Base-by-base conservation (phyloP, 2,113 vertebrate species). In the Marmota monax region DNA sequence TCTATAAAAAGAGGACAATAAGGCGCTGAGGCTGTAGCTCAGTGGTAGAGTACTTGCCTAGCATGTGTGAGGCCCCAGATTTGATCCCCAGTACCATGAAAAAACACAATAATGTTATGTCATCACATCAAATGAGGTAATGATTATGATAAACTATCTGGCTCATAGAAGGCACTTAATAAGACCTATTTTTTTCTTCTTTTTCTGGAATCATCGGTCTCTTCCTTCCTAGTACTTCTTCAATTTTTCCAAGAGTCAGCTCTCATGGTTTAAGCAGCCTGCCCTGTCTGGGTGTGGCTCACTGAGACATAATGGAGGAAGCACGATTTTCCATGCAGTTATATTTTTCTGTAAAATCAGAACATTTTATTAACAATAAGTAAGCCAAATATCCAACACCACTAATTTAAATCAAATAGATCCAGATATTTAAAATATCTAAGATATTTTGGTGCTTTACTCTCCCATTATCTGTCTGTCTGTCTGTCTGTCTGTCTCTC, bases 311-410 rank as follows among this genome's bases (percentile, higher is more conserved):
- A 83, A 32, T 90, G 8, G 37, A 70, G 11, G 70, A 83, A 61
- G 27, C 65, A 78, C n/a, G 92, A 2, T 80, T 95, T 67, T 79
- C 67, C 25, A 79, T 39, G 18, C 20, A 90, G 73, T 69, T 63
- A 56, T 74, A 87, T 93, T 85, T 88, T 78, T 92, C 53, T 94
- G n/a, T 72, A 92, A 95, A 87, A 86, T 86, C 16, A 37, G 29
- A 94, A 25, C 53, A 89, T 90, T 74, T 90, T 63, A 83, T 78
- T 91, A 86, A 92, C 94, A 95, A 94, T 53, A 89, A 93, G 17
- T 51, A 84, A 97, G 32, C 37, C 79, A 89, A 89, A 70, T 76
- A 80, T 74, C 85, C 78, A 94, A 69, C 22, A 53, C 8, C 18
- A 7, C 45, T 53, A 85, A 82, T 83, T 85, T 67, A 93, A 92